Conservation (phyloP, 2,113 vertebrate species). For the Phalacrocorax brasilianus region DNA sequence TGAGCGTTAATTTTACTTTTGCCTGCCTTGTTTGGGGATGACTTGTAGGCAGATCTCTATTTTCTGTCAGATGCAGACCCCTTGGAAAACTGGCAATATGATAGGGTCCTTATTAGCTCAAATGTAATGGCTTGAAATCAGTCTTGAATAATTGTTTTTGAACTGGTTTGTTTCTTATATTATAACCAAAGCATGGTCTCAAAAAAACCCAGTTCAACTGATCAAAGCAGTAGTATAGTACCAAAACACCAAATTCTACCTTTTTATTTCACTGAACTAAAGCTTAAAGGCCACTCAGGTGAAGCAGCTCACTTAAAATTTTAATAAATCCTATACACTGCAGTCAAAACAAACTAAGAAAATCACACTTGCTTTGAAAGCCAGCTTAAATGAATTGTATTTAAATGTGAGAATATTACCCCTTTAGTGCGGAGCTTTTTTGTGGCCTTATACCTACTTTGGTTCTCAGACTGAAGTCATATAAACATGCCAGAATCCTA, state of each 20-base stretch:
- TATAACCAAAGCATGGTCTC: not conserved
- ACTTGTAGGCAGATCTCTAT: not conserved
- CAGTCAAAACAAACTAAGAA: not conserved
- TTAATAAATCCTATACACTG: not conserved
- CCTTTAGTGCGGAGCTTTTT: not conserved
- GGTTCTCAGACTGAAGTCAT: not conserved
- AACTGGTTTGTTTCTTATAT: not conserved
- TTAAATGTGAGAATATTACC: not conserved
- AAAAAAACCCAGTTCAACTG: not conserved
- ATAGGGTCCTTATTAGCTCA: not conserved
- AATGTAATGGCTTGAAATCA: not conserved
- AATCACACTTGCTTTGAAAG: not conserved
- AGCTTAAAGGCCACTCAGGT: not conserved
- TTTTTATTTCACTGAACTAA: not conserved
- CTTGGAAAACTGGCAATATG: not conserved
- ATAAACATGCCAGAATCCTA: not conserved
- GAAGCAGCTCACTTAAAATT: not conserved
- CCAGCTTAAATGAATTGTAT: not conserved
- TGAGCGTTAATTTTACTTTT: conserved; percentile 12
- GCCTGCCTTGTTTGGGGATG: not conserved
- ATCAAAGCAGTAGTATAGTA: not conserved
- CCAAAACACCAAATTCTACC: not conserved
- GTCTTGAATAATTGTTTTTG: not conserved
- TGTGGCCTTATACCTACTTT: rapidly evolving
- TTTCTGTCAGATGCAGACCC: not conserved